A percentile compares a stretch with the other conserved stretches of the same genome.
phyloP scores from a whole-genome alignment of 2,797 vertebrate genomes.

The Nannoperca obscura region DNA sequence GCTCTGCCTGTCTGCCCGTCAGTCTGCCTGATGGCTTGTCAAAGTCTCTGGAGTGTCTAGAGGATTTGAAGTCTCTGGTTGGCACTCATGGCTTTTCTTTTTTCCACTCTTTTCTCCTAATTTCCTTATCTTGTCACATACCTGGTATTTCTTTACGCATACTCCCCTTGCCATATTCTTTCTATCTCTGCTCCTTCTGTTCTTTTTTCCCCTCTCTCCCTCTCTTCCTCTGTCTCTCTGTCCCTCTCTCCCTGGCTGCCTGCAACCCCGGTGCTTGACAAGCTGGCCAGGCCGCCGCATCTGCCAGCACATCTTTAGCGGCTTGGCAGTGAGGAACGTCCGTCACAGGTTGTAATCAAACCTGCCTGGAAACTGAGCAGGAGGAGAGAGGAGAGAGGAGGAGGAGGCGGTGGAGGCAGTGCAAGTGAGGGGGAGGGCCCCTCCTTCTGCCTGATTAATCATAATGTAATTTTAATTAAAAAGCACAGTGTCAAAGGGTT shows the following conservation, averaged over 20 bases:
- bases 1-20: conserved; percentile 50
- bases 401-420: conserved; percentile 41
- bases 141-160: conserved; percentile 29
- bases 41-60: conserved; percentile 69
- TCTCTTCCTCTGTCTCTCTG: conserved; percentile 50
- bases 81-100: conserved; percentile 18
- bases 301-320: conserved; percentile 97
- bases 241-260: conserved; percentile 66
- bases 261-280: conserved; percentile 81
- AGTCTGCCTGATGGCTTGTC: conserved; percentile 57
- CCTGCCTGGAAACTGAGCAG: conserved; percentile 89
- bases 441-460: conserved; percentile 99
- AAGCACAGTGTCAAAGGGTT: conserved; percentile 99
- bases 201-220: background rate
- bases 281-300: conserved; percentile 89
- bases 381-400: conserved; percentile 55
- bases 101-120: conserved; percentile 26
- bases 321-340: conserved; percentile 93
- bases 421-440: conserved; percentile 74
- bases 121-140: conserved; percentile 39
- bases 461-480: conserved; percentile 99
- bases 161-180: conserved; percentile 35
- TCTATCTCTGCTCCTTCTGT: conserved; percentile 42
- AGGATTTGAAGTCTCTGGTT: conserved; percentile 43
- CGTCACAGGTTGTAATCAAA: conserved; percentile 98